Percentiles rank a stretch among this genome's conserved stretches.
Conservation (phyloP, 2,113 vertebrate species). For the Oncorhynchus tshawytscha region DNA sequence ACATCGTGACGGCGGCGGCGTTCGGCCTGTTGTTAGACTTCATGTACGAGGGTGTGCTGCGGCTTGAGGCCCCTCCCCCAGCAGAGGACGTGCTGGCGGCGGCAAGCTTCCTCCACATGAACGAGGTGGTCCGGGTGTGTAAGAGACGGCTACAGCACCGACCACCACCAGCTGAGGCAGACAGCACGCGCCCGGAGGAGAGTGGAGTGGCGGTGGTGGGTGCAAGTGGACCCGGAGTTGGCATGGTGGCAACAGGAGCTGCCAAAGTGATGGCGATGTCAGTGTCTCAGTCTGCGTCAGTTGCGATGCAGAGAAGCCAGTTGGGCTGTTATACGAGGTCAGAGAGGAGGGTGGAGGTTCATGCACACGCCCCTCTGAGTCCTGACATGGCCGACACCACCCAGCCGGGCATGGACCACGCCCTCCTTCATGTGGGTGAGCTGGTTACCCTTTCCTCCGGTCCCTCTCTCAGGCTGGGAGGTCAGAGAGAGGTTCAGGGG, state of each 20-base stretch:
- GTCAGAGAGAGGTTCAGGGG: slow-evolving; percentile 36
- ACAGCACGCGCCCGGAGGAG: slow-evolving; percentile 91
- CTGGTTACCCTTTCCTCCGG: slow-evolving; percentile 22
- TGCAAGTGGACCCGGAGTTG: slow-evolving; percentile 11
- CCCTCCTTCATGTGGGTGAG: slow-evolving; percentile 45
- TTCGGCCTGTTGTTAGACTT: slow-evolving; percentile 90
- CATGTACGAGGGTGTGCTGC: slow-evolving; percentile 89
- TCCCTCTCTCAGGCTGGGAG: slow-evolving; percentile 35
- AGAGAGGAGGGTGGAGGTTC: slow-evolving; percentile 45
- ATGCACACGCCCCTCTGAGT: slow-evolving; percentile 56
- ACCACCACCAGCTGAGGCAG: slow-evolving; percentile 82
- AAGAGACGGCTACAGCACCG: slow-evolving; percentile 86
- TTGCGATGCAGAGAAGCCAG: slow-evolving; percentile 33
- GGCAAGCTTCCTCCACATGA: slow-evolving; percentile 95
- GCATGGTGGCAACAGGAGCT: slow-evolving; percentile 21
- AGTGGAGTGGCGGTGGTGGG: slow-evolving; percentile 26
- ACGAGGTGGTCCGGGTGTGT: slow-evolving; percentile 92
- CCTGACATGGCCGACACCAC: slow-evolving; percentile 85
- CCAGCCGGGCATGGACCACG: slow-evolving; percentile 83
- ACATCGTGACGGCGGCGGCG: slow-evolving; percentile 89
- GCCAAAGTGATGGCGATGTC: slow-evolving; percentile 29
- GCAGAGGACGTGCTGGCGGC: slow-evolving; percentile 91
- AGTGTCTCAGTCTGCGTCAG: slow-evolving; percentile 22
- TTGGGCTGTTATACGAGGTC: slow-evolving; percentile 45
- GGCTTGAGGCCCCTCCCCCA: slow-evolving; percentile 78